Evolutionary conservation across 2,888 invertebrate genomes (phyloP).

Genomic region (Drosophila formosana): DNA sequence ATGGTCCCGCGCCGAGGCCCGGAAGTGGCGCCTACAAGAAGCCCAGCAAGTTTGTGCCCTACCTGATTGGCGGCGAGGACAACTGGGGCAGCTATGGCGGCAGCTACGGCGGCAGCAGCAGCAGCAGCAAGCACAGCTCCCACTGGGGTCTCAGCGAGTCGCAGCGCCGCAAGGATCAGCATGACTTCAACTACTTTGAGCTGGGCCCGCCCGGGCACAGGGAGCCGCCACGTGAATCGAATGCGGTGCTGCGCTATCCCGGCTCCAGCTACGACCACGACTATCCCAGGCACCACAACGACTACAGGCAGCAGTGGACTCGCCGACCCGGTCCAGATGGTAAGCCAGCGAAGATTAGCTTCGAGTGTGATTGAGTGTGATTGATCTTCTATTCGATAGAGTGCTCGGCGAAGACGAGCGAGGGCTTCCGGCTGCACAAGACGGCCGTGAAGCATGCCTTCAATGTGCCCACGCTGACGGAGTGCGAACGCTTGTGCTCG

Average conservation of each 20-base stretch:
- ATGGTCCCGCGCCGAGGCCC: slow-evolving; percentile 59
- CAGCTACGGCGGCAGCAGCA: slow-evolving; percentile 86
- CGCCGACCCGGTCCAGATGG: slow-evolving; percentile 85
- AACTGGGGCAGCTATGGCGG: slow-evolving; percentile 88
- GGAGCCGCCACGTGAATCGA: slow-evolving; percentile 77
- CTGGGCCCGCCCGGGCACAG: slow-evolving; percentile 84
- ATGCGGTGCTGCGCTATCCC: slow-evolving; percentile 86
- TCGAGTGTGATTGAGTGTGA: too few relatives aligned
- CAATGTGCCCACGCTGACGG: slow-evolving; percentile 89
- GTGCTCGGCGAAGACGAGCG: slow-evolving; percentile 90
- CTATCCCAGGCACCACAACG: slow-evolving; percentile 72
- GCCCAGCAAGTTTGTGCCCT: slow-evolving; percentile 86
- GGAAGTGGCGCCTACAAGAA: slow-evolving; percentile 78
- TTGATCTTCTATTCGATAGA: slow-evolving; percentile 83
- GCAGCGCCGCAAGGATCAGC: slow-evolving; percentile 82
- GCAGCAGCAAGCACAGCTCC: slow-evolving; percentile 84
- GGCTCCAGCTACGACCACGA: slow-evolving; percentile 84
- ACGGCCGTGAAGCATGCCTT: slow-evolving; percentile 89
- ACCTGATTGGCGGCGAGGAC: slow-evolving; percentile 86
- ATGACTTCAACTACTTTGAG: slow-evolving; percentile 85
- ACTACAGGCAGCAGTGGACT: slow-evolving; percentile 84
- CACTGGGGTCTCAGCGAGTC: slow-evolving; percentile 86
- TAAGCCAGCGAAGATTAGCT: slow-evolving; percentile 43
- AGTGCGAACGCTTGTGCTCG: slow-evolving; percentile 91
- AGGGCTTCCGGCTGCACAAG: slow-evolving; percentile 91